Percentiles rank a stretch among this genome's conserved stretches.
These are phyloP conservation scores for Leptoclinus maculatus DNA, from an alignment of 2,797 vertebrate genomes.

Conservation along the genomic window DNA sequence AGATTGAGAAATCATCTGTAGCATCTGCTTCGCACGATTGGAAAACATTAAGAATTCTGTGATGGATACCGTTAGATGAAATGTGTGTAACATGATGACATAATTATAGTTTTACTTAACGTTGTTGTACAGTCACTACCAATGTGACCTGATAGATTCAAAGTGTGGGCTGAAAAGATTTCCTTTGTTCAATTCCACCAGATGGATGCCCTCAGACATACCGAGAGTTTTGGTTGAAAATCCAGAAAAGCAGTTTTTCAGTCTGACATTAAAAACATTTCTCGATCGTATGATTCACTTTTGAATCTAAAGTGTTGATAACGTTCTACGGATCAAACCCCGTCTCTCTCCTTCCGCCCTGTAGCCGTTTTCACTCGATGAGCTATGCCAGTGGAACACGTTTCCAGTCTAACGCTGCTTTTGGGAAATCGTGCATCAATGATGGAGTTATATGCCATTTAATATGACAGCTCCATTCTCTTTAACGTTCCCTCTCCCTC, in stretches of 20 bases:
- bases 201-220: background rate
- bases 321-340: conserved; percentile 15
- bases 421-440: conserved; percentile 45
- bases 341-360: conserved; percentile 14
- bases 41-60: background rate
- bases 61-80: background rate
- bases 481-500: conserved; percentile 8
- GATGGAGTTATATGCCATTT: conserved; percentile 25
- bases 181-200: background rate
- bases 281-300: background rate
- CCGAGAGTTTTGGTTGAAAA: background rate
- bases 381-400: conserved; percentile 29
- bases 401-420: conserved; percentile 46
- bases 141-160: background rate
- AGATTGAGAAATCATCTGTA: conserved; percentile 10
- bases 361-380: conserved; percentile 32
- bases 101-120: background rate
- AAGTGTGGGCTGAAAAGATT: no score
- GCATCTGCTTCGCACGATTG: background rate
- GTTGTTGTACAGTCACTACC: background rate
- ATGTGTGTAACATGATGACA: background rate
- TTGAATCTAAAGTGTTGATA: background rate
- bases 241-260: conserved; percentile 6
- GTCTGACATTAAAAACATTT: conserved; percentile 25
- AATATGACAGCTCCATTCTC: conserved; percentile 41